Percentiles rank a stretch among this genome's conserved stretches.
Conservation (phyloP, 2,888 invertebrate species). For the Dryomyza anilis region DNA sequence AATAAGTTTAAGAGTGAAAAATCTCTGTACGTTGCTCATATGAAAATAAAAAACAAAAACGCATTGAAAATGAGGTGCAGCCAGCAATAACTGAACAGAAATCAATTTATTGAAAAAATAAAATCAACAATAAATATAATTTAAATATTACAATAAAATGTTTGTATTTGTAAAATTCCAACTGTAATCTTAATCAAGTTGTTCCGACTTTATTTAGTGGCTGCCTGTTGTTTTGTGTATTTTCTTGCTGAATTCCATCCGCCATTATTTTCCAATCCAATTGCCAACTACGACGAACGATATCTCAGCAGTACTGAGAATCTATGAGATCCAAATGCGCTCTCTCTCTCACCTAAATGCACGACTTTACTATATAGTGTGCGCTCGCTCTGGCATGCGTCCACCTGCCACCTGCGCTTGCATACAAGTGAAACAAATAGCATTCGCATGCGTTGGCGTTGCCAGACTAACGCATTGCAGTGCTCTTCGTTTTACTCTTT, state of each 20-base stretch:
- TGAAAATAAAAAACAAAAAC: background rate
- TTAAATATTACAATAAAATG: background rate
- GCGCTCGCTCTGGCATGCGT: conserved; percentile 18
- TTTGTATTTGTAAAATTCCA: no score
- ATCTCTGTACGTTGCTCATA: background rate
- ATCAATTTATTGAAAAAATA: no score
- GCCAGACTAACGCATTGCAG: background rate
- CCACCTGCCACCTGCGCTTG: conserved; percentile 35
- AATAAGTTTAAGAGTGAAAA: no score
- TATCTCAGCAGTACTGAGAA: background rate
- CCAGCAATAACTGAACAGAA: background rate
- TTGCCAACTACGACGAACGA: conserved; percentile 7
- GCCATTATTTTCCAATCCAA: conserved; percentile 32
- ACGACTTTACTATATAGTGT: conserved; percentile 3
- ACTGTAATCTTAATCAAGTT: no score
- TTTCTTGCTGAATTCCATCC: conserved; percentile 19
- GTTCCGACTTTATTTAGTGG: background rate
- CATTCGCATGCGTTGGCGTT: conserved; percentile 25
- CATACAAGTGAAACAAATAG: conserved; percentile 31
- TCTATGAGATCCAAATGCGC: conserved; percentile 17
- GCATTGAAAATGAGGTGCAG: background rate
- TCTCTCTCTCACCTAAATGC: background rate
- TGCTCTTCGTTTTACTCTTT: background rate
- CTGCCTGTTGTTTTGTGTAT: conserved; percentile 17
- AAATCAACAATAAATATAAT: background rate